These are phyloP conservation scores for Disparrhopalites patrizii DNA, from an alignment of 2,888 invertebrate species.

Conservation along the genomic window DNA sequence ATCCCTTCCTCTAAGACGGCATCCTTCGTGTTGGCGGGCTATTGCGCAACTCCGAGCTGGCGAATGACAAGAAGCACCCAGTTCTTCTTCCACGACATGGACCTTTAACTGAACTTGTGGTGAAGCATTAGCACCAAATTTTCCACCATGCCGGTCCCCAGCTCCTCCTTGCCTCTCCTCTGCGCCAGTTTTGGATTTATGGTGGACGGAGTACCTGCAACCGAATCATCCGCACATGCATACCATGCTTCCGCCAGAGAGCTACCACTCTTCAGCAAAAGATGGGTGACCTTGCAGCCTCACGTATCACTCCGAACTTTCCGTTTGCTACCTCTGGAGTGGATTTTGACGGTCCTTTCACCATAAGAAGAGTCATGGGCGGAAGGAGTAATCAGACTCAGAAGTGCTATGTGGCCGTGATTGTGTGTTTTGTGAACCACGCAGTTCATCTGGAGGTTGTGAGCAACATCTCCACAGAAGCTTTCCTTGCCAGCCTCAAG, in stretches of 20 bases:
- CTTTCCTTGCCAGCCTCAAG: conserved; percentile 31
- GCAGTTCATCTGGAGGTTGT: conserved; percentile 35
- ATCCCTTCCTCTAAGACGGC: not conserved
- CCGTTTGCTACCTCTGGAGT: conserved; percentile 49
- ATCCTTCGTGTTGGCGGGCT: not conserved
- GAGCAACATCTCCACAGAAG: conserved; percentile 28
- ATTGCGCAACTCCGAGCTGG: not conserved
- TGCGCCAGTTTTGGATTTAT: not conserved
- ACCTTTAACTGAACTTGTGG: not conserved
- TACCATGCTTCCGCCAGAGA: not conserved
- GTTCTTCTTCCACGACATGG: not conserved
- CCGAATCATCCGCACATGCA: not conserved
- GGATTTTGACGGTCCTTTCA: conserved; percentile 50
- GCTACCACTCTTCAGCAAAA: not conserved
- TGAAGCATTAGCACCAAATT: not conserved
- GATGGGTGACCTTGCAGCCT: conserved; percentile 50
- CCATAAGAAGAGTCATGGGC: conserved; percentile 28
- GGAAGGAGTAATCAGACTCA: not conserved
- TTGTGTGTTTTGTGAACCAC: conserved; percentile 29
- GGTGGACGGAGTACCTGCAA: not conserved
- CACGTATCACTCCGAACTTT: conserved; percentile 44
- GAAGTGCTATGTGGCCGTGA: conserved; percentile 29
- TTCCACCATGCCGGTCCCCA: not conserved
- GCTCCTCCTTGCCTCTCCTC: not conserved
- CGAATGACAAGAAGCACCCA: not conserved